These are phyloP conservation scores for Pseudobourletiella spinata DNA, from an alignment of 1,140 invertebrate genomes.

Conservation along the genomic window DNA sequence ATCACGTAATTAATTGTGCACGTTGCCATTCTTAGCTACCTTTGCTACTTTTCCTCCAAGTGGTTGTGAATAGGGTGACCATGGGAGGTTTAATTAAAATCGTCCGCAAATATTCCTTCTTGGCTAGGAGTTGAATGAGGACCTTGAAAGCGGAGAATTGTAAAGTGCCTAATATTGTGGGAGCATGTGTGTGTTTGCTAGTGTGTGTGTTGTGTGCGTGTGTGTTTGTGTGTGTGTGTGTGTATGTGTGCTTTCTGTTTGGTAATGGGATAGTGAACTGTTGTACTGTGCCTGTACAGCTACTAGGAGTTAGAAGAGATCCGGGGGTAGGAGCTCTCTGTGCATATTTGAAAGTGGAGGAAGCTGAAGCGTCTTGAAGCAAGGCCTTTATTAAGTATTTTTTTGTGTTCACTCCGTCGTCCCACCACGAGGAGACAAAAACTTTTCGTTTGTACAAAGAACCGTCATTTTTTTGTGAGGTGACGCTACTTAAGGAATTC, in stretches of 20 bases:
- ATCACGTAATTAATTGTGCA: no score
- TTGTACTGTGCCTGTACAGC: no score
- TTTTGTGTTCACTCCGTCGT: constrained; percentile 4
- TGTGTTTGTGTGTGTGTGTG: not conserved
- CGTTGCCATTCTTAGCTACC: no score
- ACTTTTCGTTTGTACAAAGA: not conserved
- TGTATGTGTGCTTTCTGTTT: no score
- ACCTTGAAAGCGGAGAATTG: constrained; percentile 5
- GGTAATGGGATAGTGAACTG: no score
- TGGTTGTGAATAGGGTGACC: no score
- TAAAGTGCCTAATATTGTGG: no score
- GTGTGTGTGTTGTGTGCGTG: no score
- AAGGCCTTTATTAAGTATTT: constrained; percentile 7
- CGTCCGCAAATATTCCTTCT: constrained; percentile 8
- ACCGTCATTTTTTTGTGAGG: no score
- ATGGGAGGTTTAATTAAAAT: constrained; percentile 4
- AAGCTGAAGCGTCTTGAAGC: not conserved
- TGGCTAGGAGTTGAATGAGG: not conserved
- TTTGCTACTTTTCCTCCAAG: no score
- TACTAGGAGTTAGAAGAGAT: no score
- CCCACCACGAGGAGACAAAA: constrained; percentile 2
- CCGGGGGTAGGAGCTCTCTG: not conserved
- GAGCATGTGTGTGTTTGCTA: not conserved
- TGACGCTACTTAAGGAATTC: no score
- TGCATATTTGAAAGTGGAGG: not conserved